Conservation (phyloP, 2,797 vertebrate species). For the Rhinatrema bivittatum region DNA sequence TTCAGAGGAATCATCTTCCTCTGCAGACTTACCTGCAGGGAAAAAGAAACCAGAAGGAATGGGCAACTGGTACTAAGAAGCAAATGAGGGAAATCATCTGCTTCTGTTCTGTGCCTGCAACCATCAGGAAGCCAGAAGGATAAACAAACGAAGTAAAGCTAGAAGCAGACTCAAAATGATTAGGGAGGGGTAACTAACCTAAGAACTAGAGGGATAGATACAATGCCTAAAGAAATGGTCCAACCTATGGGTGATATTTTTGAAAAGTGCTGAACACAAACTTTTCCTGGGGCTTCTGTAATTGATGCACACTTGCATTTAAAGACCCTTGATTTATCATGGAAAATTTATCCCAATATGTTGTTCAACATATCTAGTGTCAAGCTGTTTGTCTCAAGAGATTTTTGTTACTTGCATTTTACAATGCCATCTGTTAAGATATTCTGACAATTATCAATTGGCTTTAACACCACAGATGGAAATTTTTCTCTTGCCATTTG, state of each 20-base stretch:
- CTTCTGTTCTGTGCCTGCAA: too few relatives aligned
- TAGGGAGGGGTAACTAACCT: too few relatives aligned
- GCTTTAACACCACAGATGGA: conserved; percentile 51
- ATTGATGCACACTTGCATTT: conserved; percentile 12
- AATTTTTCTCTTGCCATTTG: conserved; percentile 36
- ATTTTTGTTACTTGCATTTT: conserved; percentile 27
- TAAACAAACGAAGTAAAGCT: too few relatives aligned
- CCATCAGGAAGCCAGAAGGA: too few relatives aligned
- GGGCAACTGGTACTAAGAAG: too few relatives aligned
- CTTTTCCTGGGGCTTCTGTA: conserved; percentile 31
- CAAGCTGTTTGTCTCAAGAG: conserved; percentile 45
- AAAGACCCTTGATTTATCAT: conserved; percentile 33
- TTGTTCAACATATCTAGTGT: conserved; percentile 50
- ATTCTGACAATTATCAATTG: conserved; percentile 44
- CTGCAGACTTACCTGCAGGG: too few relatives aligned
- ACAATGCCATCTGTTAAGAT: conserved; percentile 52
- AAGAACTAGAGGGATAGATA: too few relatives aligned
- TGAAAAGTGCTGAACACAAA: conserved; percentile 25
- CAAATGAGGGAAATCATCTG: too few relatives aligned
- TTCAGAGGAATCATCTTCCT: too few relatives aligned
- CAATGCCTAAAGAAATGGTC: too few relatives aligned
- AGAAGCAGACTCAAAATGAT: too few relatives aligned
- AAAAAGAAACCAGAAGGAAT: too few relatives aligned
- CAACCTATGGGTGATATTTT: conserved; percentile 37
- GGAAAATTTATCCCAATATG: conserved; percentile 57